Evolutionary conservation across 2,888 invertebrate genomes (phyloP).

Genomic region (Apoderus coryli): DNA sequence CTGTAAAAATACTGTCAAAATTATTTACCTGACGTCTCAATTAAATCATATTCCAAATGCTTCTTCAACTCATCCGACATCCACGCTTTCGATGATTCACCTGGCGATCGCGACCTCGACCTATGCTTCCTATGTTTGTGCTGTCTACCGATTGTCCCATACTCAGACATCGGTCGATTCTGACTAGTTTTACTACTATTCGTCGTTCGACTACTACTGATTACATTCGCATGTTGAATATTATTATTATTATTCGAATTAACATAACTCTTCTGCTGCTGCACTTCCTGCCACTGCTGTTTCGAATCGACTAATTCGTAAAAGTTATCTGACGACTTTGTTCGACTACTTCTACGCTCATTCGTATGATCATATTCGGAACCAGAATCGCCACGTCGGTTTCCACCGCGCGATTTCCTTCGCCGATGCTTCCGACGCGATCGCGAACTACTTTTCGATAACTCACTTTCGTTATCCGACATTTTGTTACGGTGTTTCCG

Average conservation of each 20-base stretch:
- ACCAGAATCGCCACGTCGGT: slow-evolving; percentile 57
- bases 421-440: slow-evolving; percentile 61
- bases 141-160: slow-evolving; percentile 11
- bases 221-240: slow-evolving; percentile 57
- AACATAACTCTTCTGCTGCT: no score
- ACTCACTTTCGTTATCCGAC: slow-evolving; percentile 82
- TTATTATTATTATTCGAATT: slow-evolving; percentile 39
- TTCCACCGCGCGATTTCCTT: slow-evolving; percentile 55
- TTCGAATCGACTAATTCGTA: slow-evolving; percentile 75
- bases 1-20: no score
- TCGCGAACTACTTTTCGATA: slow-evolving; percentile 71
- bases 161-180: slow-evolving; percentile 9
- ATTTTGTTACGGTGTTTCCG: slow-evolving; percentile 67
- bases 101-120: slow-evolving; percentile 48
- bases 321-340: slow-evolving; percentile 23
- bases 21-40: slow-evolving; percentile 75
- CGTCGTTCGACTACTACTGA: slow-evolving; percentile 35
- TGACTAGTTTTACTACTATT: slow-evolving; percentile 11
- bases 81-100: slow-evolving; percentile 58
- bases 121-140: slow-evolving; percentile 24
- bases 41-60: slow-evolving; percentile 75
- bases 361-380: slow-evolving; percentile 54
- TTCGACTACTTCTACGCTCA: slow-evolving; percentile 15
- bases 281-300: slow-evolving; percentile 79
- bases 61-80: slow-evolving; percentile 65